These are phyloP conservation scores for Heliconius hortense DNA, from an alignment of 2,888 invertebrate species.

Conservation along the genomic window DNA sequence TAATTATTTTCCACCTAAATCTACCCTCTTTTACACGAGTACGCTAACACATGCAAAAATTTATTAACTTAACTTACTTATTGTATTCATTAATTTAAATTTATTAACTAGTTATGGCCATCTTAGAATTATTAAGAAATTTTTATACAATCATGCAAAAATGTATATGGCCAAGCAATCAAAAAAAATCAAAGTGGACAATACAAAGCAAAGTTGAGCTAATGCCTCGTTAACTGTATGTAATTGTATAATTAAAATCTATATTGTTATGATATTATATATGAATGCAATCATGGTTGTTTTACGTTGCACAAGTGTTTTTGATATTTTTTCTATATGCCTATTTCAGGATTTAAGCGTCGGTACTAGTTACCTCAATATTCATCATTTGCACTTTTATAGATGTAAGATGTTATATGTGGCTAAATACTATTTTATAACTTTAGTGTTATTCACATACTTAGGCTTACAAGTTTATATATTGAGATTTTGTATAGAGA, in stretches of 20 bases:
- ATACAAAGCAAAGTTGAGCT: no score
- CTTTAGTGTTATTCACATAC: background rate
- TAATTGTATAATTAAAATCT: background rate
- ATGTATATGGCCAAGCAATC: no score
- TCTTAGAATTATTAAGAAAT: no score
- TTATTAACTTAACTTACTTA: no score
- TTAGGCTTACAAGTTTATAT: background rate
- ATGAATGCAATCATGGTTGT: conserved; percentile 14
- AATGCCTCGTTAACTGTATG: background rate
- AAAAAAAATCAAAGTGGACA: no score
- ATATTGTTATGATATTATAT: conserved; percentile 20
- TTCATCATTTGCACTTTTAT: conserved; percentile 11
- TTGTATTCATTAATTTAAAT: no score
- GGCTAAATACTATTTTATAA: background rate
- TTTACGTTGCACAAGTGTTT: conserved; percentile 5
- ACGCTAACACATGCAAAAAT: no score
- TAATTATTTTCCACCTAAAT: no score
- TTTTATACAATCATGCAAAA: no score
- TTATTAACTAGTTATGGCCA: no score
- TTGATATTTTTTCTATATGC: background rate
- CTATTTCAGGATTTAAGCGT: background rate
- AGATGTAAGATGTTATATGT: conserved; percentile 12
- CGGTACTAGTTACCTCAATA: background rate
- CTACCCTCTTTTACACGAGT: no score
- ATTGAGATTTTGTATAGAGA: background rate